These are phyloP conservation scores for Sesia apiformis DNA, from an alignment of 2,888 invertebrate genomes.

Conservation along the genomic window DNA sequence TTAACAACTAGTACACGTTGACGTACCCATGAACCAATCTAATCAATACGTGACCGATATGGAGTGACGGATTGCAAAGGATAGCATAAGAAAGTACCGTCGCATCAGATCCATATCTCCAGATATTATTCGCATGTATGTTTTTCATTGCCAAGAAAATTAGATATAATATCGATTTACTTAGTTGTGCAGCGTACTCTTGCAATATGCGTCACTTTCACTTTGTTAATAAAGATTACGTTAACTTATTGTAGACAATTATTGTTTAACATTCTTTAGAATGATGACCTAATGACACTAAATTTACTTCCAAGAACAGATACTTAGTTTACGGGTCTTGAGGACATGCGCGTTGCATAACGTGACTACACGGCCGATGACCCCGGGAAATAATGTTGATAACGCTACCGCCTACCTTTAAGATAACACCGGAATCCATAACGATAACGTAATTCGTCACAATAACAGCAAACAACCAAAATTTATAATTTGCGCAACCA, in stretches of 20 bases:
- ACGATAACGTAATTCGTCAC: constrained; percentile 37
- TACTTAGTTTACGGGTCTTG: neutral
- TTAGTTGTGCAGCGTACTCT: no score
- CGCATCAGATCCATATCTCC: no score
- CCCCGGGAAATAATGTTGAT: constrained; percentile 47
- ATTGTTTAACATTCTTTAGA: no score
- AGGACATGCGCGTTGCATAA: constrained; percentile 37
- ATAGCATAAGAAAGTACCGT: no score
- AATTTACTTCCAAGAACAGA: neutral
- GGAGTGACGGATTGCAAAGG: constrained; percentile 29
- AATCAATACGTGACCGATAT: constrained; percentile 44
- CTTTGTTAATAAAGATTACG: no score
- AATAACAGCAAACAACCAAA: constrained; percentile 7
- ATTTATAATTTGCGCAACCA: constrained; percentile 5
- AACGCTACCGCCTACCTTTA: constrained; percentile 46
- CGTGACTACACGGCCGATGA: constrained; percentile 49
- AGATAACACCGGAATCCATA: constrained; percentile 41
- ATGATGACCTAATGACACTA: constrained; percentile 4
- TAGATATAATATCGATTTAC: no score
- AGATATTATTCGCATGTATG: no score
- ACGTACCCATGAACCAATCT: constrained; percentile 41
- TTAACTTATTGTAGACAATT: no score
- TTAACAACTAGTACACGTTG: constrained; percentile 32
- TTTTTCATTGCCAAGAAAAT: no score
- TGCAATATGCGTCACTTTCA: no score